These are phyloP conservation scores for Plebejus anna DNA, from an alignment of 2,888 invertebrate genomes.

Conservation along the genomic window DNA sequence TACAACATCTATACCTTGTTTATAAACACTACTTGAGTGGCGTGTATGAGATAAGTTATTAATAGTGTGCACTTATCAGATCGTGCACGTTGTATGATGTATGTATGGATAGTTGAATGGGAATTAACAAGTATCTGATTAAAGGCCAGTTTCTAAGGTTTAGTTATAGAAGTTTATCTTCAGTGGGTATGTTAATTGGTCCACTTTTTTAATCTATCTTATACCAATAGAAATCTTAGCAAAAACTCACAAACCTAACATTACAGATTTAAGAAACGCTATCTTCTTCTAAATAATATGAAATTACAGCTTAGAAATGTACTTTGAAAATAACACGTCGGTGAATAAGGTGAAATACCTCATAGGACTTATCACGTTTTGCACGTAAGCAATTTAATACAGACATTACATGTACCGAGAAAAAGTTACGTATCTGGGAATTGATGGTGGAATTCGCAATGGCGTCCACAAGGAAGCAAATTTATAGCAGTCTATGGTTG, in stretches of 20 bases:
- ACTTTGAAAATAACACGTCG: not conserved
- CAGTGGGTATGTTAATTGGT: not conserved
- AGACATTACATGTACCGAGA: not conserved
- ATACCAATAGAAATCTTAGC: no score
- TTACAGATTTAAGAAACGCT: no score
- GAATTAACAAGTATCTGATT: not conserved
- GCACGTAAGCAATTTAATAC: not conserved
- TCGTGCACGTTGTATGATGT: not conserved
- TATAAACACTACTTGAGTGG: conserved; percentile 12
- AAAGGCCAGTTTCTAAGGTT: not conserved
- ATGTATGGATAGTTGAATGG: not conserved
- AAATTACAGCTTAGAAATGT: not conserved
- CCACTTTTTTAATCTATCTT: no score
- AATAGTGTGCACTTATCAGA: conserved; percentile 12
- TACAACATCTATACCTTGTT: conserved; percentile 1
- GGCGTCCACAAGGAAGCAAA: conserved; percentile 35
- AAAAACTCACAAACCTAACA: no score
- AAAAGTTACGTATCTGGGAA: conserved; percentile 10
- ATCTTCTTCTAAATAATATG: no score
- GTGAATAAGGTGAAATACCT: not conserved
- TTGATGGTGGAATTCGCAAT: conserved; percentile 19
- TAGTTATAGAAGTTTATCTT: not conserved
- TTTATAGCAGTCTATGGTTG: conserved; percentile 34
- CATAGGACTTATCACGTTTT: not conserved
- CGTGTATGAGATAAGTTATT: conserved; percentile 1